Evolutionary conservation across 2,888 invertebrate genomes (phyloP).

Genomic region (Apocheima hispidaria): DNA sequence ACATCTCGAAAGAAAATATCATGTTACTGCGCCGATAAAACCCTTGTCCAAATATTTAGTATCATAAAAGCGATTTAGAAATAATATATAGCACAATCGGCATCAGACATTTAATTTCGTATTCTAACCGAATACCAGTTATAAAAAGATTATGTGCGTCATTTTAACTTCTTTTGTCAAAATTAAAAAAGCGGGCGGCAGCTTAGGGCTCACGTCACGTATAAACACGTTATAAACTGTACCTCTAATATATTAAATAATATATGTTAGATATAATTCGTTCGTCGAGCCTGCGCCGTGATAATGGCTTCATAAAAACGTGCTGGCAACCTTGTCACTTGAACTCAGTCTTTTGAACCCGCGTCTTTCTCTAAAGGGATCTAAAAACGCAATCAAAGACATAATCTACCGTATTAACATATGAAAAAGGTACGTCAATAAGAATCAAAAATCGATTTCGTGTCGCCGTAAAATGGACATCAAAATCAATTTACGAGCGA

Average conservation of each 20-base stretch:
- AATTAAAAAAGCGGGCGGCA: slow-evolving; percentile 76
- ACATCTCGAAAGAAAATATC: slow-evolving; percentile 77
- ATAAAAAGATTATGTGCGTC: slow-evolving; percentile 79
- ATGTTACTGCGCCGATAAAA: slow-evolving; percentile 80
- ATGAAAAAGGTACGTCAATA: slow-evolving; percentile 75
- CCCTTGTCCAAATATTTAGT: slow-evolving; percentile 84
- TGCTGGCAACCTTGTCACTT: slow-evolving; percentile 52
- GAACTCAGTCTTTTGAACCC: slow-evolving; percentile 23
- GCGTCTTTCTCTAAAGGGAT: slow-evolving; percentile 13
- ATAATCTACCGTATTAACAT: slow-evolving; percentile 75
- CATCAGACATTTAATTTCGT: slow-evolving; percentile 74
- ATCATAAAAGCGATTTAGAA: slow-evolving; percentile 82
- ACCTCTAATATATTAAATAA: slow-evolving; percentile 77
- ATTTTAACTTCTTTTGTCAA: slow-evolving; percentile 80
- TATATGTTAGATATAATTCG: slow-evolving; percentile 64
- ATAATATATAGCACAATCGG: slow-evolving; percentile 83
- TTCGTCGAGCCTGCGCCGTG: slow-evolving; percentile 44
- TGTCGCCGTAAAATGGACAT: slow-evolving; percentile 74
- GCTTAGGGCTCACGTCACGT: slow-evolving; percentile 76
- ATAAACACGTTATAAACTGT: slow-evolving; percentile 75
- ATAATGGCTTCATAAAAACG: slow-evolving; percentile 53
- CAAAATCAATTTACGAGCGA: slow-evolving; percentile 80
- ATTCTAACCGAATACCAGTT: slow-evolving; percentile 73
- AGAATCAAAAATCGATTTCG: slow-evolving; percentile 78
- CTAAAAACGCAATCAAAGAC: slow-evolving; percentile 50